Evolutionary conservation across 2,888 invertebrate genomes (phyloP), one percentile per base, ranked within the genome.

Genomic region (Chrysolina americana): DNA sequence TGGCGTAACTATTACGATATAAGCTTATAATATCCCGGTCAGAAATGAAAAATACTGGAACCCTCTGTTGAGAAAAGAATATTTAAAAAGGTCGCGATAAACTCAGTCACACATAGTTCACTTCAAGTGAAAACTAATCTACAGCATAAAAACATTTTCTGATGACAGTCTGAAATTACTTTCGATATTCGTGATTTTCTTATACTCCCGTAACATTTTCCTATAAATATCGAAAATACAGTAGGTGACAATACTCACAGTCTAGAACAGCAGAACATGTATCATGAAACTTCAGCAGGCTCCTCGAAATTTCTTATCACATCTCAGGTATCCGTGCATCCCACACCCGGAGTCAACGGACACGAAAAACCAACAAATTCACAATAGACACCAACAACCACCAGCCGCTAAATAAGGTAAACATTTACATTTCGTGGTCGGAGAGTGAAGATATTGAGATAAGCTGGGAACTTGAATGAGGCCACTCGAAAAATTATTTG

Each of bases 211-310:
- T n/a, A n/a, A n/a, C n/a, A n/a, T n/a, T n/a, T n/a, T n/a, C n/a
- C n/a, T n/a, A n/a, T n/a, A n/a, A n/a, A n/a, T n/a, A n/a, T n/a
- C n/a, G n/a, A n/a, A n/a, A n/a, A n/a, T n/a, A 19, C 56, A 56
- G 53, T 6, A n/a, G n/a, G n/a, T n/a, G 2, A 19, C 2, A 19
- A 56, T 56, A 56, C 59, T 59, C 59, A 59, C 59, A 59, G 59
- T 28, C 59, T 59, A 36, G 59, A 59, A n/a, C 59, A 59, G 59
- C 59, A 59, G 59, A 59, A 59, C 59, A 59, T 59, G 59, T 59
- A 59, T 59, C 6, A n/a, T 59, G n/a, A n/a, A 36, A 36, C 36
- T 36, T 59, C 59, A 59, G 36, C 59, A 9, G 36, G 59, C 28
- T 23, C n/a, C 59, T 59, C 5, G 36, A 59, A 28, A 59, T 36